Evolutionary conservation across 2,888 invertebrate species (phyloP), one percentile per base, ranked within the genome.

Genomic region (Zonitis immaculata): DNA sequence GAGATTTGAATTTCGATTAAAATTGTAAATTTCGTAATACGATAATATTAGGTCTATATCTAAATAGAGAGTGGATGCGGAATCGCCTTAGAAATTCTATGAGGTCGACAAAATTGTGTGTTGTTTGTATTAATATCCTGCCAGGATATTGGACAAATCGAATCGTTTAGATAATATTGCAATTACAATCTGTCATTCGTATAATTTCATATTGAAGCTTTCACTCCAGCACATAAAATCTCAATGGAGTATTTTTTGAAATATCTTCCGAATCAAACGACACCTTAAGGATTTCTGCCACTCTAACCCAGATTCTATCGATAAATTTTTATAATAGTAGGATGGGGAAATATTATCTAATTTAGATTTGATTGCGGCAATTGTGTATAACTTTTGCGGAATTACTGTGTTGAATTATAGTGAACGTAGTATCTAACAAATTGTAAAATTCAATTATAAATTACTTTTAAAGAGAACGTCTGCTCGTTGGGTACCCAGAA

Each of bases 371-470:
- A 32, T 14, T 32, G 7, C 6, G 14, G 14, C 14, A 14, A n/a
- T n/a, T n/a, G n/a, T n/a, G n/a, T n/a, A n/a, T n/a, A n/a, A n/a
- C n/a, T n/a, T n/a, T n/a, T n/a, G n/a, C n/a, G n/a, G n/a, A n/a
- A n/a, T n/a, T n/a, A n/a, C n/a, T 2, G 7, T 32, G 3, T 32
- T 4, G 5, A 35, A 6, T 18, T 35, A 14, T 3, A 18, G 9
- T 32, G 14, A 18, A 35, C 6, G 60, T 57, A 63, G 63, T 63
- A 66, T 60, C 62, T 62, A 61, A 58, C 50, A 59, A 65, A 63
- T 64, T 63, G 63, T 61, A 63, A 66, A 67, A 66, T 66, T 67
- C 65, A 66, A 67, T 67, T 67, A 67, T 63, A 61, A 65, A 65
- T 61, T 61, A 58, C 61, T n/a, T n/a, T n/a, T n/a, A n/a, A n/a